These are phyloP conservation scores for Trichacis sp. DNA, from an alignment of 2,888 invertebrate genomes.

Conservation along the genomic window DNA sequence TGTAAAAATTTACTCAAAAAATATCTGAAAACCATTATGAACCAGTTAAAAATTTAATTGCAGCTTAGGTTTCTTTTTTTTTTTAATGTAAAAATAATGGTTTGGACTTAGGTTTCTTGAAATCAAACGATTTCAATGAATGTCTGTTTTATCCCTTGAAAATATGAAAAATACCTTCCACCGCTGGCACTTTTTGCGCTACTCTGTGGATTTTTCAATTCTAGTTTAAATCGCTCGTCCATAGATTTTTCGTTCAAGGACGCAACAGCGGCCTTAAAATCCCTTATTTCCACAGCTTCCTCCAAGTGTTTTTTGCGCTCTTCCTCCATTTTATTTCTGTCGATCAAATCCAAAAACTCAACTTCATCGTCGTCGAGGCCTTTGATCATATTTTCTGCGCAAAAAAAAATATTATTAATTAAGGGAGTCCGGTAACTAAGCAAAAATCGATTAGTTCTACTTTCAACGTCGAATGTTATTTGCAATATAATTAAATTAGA, in stretches of 20 bases:
- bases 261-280: slow-evolving; percentile 82
- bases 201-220: slow-evolving; percentile 59
- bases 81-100: too few species aligned
- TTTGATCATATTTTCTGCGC: slow-evolving; percentile 86
- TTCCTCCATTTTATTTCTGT: slow-evolving; percentile 86
- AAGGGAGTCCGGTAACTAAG: too few species aligned
- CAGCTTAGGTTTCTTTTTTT: too few species aligned
- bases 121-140: too few species aligned
- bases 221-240: slow-evolving; percentile 72
- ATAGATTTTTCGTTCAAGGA: slow-evolving; percentile 76
- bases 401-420: slow-evolving; percentile 1
- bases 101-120: too few species aligned
- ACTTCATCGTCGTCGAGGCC: slow-evolving; percentile 97
- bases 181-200: slow-evolving; percentile 41
- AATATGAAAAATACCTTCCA: slow-evolving; percentile 46
- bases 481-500: too few species aligned
- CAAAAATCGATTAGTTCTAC: too few species aligned
- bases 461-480: too few species aligned
- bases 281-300: slow-evolving; percentile 85
- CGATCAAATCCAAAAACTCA: slow-evolving; percentile 92
- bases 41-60: too few species aligned
- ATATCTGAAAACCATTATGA: too few species aligned
- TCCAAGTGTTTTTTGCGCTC: slow-evolving; percentile 87
- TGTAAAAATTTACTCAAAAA: too few species aligned
- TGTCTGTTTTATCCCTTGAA: background rate